phyloP scores from a whole-genome alignment of 2,888 invertebrate genomes.

The Apeira syringaria region DNA sequence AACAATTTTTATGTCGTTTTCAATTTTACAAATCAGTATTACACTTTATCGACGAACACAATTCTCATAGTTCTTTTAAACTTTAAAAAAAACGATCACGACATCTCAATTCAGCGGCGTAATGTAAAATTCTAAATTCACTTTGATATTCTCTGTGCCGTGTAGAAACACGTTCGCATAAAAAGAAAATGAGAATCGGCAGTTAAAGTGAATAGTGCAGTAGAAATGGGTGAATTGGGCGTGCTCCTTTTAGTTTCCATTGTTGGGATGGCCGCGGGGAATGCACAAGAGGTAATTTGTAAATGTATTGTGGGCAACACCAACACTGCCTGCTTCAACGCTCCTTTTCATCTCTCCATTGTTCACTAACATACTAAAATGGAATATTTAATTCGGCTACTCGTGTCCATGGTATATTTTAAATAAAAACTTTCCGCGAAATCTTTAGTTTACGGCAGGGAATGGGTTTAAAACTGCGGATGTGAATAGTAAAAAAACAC shows the following conservation, averaged over 20 bases:
- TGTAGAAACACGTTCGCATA: slow-evolving; percentile 40
- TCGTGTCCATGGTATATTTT: too few species aligned
- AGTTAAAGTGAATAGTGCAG: slow-evolving; percentile 57
- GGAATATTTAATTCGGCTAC: slow-evolving; percentile 17
- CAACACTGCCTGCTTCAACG: too few species aligned
- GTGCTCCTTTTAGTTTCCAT: slow-evolving; percentile 39
- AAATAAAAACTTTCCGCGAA: too few species aligned
- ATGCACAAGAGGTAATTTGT: slow-evolving; percentile 48
- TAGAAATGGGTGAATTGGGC: slow-evolving; percentile 45
- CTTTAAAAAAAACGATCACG: slow-evolving; percentile 2
- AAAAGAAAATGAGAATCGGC: slow-evolving; percentile 58
- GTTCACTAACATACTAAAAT: slow-evolving; percentile 7
- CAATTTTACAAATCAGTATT: too few species aligned
- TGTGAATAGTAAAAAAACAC: slow-evolving; percentile 7
- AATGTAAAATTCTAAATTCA: slow-evolving; percentile 31
- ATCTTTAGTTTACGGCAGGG: too few species aligned
- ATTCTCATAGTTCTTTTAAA: slow-evolving; percentile 1
- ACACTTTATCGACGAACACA: background rate
- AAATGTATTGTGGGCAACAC: slow-evolving; percentile 42
- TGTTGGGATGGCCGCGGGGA: slow-evolving; percentile 25
- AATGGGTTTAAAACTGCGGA: slow-evolving; percentile 10
- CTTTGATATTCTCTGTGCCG: slow-evolving; percentile 42
- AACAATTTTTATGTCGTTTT: too few species aligned
- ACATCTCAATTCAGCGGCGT: slow-evolving; percentile 30
- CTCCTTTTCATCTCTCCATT: slow-evolving; percentile 27